phyloP scores from a whole-genome alignment of 2,797 vertebrate genomes.

The Decapterus maruadsi region DNA sequence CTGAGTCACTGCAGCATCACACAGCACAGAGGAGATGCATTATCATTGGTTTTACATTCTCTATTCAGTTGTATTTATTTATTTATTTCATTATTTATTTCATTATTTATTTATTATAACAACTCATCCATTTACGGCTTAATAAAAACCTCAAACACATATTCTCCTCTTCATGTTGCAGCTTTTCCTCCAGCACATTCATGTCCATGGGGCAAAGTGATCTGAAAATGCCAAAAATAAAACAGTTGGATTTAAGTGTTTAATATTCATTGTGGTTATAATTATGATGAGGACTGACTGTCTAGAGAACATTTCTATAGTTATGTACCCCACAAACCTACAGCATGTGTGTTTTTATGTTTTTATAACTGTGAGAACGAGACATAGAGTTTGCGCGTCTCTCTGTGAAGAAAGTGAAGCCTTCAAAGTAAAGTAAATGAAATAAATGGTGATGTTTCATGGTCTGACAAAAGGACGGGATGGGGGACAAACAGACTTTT shows the following conservation, averaged over 20 bases:
- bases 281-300: slow-evolving; percentile 18
- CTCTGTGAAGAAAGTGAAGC: slow-evolving; percentile 6
- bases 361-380: background rate
- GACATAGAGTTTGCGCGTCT: background rate
- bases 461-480: slow-evolving; percentile 64
- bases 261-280: slow-evolving; percentile 25
- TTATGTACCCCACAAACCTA: background rate
- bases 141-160: background rate
- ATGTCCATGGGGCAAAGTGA: slow-evolving; percentile 1
- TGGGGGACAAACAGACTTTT: slow-evolving; percentile 72
- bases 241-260: slow-evolving; percentile 16
- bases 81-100: too few species aligned
- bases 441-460: slow-evolving; percentile 62
- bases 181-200: background rate
- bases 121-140: background rate
- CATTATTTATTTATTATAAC: slow-evolving; percentile 2
- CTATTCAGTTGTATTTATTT: background rate
- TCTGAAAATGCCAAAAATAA: slow-evolving; percentile 14
- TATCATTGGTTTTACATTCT: background rate
- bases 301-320: background rate
- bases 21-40: background rate
- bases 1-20: background rate
- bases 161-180: background rate
- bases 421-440: slow-evolving; percentile 29
- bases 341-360: slow-evolving; percentile 1